Percentiles rank a stretch among this genome's conserved stretches.
Evolutionary conservation across 2,888 invertebrate species (phyloP).

Genomic region (Serripes groenlandicus): DNA sequence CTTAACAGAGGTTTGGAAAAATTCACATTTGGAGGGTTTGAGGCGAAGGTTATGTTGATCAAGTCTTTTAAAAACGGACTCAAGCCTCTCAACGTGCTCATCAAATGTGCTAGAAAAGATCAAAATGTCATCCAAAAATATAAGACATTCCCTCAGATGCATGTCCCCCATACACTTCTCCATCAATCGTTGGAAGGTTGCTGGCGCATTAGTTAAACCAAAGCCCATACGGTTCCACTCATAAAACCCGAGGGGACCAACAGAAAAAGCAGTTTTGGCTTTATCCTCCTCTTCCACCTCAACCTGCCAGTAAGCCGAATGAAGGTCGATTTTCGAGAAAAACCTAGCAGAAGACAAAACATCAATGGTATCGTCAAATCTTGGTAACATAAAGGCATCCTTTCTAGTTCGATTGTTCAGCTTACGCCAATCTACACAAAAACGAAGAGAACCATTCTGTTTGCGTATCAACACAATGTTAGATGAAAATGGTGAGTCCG

Average conservation of each 20-base stretch:
- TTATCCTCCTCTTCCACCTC: background rate
- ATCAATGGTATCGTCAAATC: background rate
- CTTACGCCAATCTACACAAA: background rate
- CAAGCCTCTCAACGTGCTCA: background rate
- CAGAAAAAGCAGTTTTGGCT: background rate
- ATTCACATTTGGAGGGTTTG: background rate
- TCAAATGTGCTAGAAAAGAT: background rate
- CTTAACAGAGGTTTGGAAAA: background rate
- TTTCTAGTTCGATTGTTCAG: background rate
- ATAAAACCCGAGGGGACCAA: background rate
- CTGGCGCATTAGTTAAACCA: background rate
- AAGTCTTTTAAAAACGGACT: background rate
- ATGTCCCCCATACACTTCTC: slow-evolving; percentile 1
- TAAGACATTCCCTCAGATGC: background rate
- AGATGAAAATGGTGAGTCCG: slow-evolving; percentile 6
- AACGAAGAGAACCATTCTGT: background rate
- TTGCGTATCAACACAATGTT: background rate
- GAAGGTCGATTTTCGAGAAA: background rate
- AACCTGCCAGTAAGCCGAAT: background rate
- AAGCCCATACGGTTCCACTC: background rate
- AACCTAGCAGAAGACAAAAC: background rate
- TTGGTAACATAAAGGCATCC: background rate
- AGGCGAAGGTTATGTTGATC: background rate
- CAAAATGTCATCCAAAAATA: background rate
- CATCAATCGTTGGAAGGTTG: slow-evolving; percentile 1